Conservation (phyloP, 2,888 invertebrate genomes). For the Brachylomia viminalis region DNA sequence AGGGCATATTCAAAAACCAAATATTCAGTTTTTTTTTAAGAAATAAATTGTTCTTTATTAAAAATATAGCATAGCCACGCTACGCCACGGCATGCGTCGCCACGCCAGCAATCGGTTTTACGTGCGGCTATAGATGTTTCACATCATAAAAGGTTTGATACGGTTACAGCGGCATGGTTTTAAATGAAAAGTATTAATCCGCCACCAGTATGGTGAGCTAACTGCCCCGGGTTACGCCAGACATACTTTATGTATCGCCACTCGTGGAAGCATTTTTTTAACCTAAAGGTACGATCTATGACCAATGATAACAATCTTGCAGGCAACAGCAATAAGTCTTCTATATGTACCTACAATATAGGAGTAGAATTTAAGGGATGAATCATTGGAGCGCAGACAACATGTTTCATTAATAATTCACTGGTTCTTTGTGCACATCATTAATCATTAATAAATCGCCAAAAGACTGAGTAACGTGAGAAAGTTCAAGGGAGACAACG, state of each 20-base stretch:
- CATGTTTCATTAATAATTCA: constrained; percentile 39
- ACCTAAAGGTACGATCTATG: constrained; percentile 6
- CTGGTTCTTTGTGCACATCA: constrained; percentile 47
- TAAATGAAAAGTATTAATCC: background rate
- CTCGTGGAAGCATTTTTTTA: background rate
- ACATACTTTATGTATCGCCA: background rate
- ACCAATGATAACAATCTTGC: constrained; percentile 2
- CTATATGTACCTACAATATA: background rate
- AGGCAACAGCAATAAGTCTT: background rate
- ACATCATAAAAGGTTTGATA: background rate
- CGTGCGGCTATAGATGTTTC: no score
- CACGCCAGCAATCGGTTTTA: no score
- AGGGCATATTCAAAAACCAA: no score
- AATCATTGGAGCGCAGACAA: constrained; percentile 31
- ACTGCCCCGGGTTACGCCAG: background rate
- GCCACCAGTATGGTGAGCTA: background rate
- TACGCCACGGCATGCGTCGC: no score
- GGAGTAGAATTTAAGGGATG: constrained; percentile 4
- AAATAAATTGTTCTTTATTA: no score
- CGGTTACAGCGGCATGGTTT: background rate
- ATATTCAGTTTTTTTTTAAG: no score
- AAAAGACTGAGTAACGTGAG: constrained; percentile 20
- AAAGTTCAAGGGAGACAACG: constrained; percentile 19
- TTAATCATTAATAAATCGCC: constrained; percentile 52
- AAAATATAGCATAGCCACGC: no score